phyloP scores from a whole-genome alignment of 2,888 invertebrate species.

The Melolontha melolontha region DNA sequence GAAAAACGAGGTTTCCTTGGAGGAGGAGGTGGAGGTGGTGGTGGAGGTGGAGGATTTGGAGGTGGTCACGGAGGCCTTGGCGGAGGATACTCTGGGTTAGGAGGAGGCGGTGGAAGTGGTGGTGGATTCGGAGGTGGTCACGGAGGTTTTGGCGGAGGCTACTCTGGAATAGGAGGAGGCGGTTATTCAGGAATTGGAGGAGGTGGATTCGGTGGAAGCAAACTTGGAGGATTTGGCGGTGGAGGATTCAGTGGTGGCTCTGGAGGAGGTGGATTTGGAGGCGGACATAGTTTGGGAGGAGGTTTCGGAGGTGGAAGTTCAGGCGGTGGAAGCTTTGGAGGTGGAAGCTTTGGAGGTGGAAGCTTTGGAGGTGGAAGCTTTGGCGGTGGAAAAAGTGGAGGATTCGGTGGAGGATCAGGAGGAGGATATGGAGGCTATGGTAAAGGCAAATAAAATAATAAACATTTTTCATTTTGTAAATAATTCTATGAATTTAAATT shows the following conservation, averaged over 20 bases:
- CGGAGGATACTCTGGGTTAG: conserved; percentile 19
- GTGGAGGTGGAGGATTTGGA: conserved; percentile 53
- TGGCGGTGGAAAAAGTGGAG: conserved; percentile 35
- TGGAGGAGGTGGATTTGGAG: conserved; percentile 45
- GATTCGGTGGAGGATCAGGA: conserved; percentile 27
- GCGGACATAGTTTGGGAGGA: conserved; percentile 49
- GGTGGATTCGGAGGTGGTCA: conserved; percentile 26
- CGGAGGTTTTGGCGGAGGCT: conserved; percentile 32
- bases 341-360: conserved; percentile 34
- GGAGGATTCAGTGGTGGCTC: conserved; percentile 23
- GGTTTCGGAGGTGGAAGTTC: conserved; percentile 45
- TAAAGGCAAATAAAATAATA: too few species aligned
- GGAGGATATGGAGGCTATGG: conserved; percentile 34
- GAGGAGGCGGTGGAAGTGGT: conserved; percentile 24
- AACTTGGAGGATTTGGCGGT: conserved; percentile 41
- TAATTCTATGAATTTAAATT: too few species aligned
- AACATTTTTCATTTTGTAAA: too few species aligned
- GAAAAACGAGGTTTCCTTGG: conserved; percentile 45
- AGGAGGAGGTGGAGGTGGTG: conserved; percentile 44
- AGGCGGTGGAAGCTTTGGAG: conserved; percentile 34
- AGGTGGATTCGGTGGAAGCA: conserved; percentile 43
- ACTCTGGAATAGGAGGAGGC: background rate
- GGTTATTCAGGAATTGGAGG: conserved; percentile 27
- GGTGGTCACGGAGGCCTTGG: conserved; percentile 6
- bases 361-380: conserved; percentile 44